Evolutionary conservation across 2,113 vertebrate genomes (phyloP).

Genomic region (Mastomys natalensis): DNA sequence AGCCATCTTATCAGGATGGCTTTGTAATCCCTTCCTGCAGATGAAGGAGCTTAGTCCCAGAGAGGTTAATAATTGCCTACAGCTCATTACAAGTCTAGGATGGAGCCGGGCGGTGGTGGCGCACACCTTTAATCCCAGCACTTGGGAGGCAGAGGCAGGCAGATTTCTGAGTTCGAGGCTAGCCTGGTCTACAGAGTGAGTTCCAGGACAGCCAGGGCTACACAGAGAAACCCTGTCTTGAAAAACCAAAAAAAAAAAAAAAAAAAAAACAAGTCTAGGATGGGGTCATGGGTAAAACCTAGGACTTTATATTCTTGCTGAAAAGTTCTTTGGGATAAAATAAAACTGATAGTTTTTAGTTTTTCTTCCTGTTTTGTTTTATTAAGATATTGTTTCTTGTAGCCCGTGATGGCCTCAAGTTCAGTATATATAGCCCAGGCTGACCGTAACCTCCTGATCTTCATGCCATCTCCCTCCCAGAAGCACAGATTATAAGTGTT

Average conservation of each 20-base stretch:
- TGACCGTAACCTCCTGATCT: neutral
- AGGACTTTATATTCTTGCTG: neutral
- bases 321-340: slow-evolving; percentile 10
- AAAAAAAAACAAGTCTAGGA: neutral
- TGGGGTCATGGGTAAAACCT: neutral
- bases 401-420: neutral
- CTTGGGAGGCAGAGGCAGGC: no score
- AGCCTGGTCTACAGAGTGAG: no score
- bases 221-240: no score
- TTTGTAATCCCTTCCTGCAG: neutral
- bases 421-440: neutral
- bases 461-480: neutral
- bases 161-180: no score
- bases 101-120: no score
- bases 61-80: neutral
- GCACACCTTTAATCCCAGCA: no score
- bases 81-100: neutral
- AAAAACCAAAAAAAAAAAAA: no score
- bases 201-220: no score
- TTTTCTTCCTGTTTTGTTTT: neutral
- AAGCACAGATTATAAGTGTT: neutral
- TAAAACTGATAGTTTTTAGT: neutral
- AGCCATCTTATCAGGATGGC: neutral
- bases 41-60: neutral
- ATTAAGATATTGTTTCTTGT: neutral